phyloP scores from a whole-genome alignment of 2,797 vertebrate species.

The Acomys russatus region DNA sequence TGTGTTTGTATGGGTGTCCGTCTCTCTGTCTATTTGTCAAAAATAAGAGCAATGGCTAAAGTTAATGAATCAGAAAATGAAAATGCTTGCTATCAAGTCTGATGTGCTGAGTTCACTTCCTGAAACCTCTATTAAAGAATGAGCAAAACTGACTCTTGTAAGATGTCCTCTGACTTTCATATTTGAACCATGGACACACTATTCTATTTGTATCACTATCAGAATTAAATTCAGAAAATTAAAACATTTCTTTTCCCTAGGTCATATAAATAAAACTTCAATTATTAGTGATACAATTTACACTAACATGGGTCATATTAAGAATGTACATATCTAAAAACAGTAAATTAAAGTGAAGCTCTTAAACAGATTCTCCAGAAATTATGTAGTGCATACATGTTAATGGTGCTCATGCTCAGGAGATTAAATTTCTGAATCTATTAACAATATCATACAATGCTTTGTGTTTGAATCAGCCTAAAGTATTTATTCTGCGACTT shows the following conservation, averaged over 20 bases:
- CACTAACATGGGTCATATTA: not conserved
- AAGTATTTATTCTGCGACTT: slow-evolving; percentile 40
- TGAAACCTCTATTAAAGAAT: not conserved
- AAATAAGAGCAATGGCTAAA: not conserved
- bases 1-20: not conserved
- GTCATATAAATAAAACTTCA: not conserved
- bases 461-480: slow-evolving; percentile 20
- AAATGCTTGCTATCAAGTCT: not conserved
- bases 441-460: slow-evolving; percentile 44
- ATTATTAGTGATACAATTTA: not conserved
- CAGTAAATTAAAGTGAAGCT: not conserved
- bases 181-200: not conserved
- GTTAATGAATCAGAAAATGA: not conserved
- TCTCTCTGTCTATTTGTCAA: not conserved
- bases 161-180: not conserved
- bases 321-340: not conserved
- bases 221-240: not conserved
- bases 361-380: not conserved
- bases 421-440: not conserved
- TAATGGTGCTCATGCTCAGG: not conserved
- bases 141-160: not conserved
- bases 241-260: not conserved
- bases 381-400: not conserved
- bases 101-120: not conserved
- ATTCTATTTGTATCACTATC: not conserved